phyloP scores from a whole-genome alignment of 2,888 invertebrate genomes.

The Drosophila kambysellisi region DNA sequence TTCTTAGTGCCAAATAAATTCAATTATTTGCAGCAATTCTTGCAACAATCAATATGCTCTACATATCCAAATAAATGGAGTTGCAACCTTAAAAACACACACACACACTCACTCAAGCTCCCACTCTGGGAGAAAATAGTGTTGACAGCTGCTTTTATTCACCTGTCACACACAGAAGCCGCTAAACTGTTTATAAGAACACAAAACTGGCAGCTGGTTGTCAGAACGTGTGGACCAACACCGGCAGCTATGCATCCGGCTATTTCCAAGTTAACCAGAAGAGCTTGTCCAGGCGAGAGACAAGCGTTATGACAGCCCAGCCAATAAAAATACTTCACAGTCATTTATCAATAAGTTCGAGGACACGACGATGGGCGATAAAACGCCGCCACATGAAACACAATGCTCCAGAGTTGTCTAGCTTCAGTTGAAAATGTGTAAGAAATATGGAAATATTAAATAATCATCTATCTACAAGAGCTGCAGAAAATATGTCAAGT shows the following conservation, averaged over 20 bases:
- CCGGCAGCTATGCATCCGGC: slow-evolving; percentile 30
- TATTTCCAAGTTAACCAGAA: slow-evolving; percentile 32
- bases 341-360: slow-evolving; percentile 79
- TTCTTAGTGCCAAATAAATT: not conserved
- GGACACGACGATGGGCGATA: slow-evolving; percentile 9
- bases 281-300: slow-evolving; percentile 35
- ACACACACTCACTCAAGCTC: slow-evolving; percentile 5
- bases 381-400: slow-evolving; percentile 9
- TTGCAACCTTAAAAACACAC: slow-evolving; percentile 37
- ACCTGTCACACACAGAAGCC: slow-evolving; percentile 80
- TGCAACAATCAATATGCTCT: slow-evolving; percentile 63
- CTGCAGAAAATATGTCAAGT: slow-evolving; percentile 57
- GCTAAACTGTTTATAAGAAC: slow-evolving; percentile 78
- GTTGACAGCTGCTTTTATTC: slow-evolving; percentile 81
- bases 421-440: slow-evolving; percentile 19
- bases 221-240: slow-evolving; percentile 37
- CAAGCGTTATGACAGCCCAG: slow-evolving; percentile 63
- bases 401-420: not conserved
- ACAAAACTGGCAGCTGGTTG: slow-evolving; percentile 37
- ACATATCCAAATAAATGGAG: slow-evolving; percentile 70
- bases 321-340: slow-evolving; percentile 73
- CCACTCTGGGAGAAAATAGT: slow-evolving; percentile 51
- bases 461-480: slow-evolving; percentile 54
- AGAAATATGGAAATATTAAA: slow-evolving; percentile 63
- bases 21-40: not conserved